phyloP scores from a whole-genome alignment of 2,888 invertebrate genomes.

The Watsonalla cultraria region DNA sequence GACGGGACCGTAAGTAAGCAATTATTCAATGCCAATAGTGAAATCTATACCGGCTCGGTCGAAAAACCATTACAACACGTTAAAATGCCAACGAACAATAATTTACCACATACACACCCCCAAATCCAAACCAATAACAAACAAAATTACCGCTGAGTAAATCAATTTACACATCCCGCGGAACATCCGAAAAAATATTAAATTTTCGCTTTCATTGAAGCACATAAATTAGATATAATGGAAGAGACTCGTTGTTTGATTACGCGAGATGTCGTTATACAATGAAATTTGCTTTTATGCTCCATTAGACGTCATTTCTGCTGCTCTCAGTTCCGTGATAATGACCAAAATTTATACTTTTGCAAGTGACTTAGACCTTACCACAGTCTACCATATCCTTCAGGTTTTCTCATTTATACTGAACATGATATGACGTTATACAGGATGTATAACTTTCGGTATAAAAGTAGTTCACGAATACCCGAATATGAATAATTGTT shows the following conservation, averaged over 20 bases:
- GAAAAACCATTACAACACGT: too few species aligned
- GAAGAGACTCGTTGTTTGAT: conserved; percentile 6
- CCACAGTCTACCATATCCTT: too few species aligned
- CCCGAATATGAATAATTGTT: too few species aligned
- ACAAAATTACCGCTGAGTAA: background rate
- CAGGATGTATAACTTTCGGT: too few species aligned
- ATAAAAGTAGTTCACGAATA: too few species aligned
- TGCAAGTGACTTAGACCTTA: background rate
- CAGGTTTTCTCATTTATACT: too few species aligned
- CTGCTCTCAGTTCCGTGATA: background rate
- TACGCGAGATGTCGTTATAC: conserved; percentile 14
- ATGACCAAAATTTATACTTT: background rate
- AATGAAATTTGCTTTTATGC: conserved; percentile 19
- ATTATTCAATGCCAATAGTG: too few species aligned
- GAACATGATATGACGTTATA: too few species aligned
- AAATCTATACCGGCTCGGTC: too few species aligned
- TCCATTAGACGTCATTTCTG: conserved; percentile 18
- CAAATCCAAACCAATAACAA: background rate
- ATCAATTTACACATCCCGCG: background rate
- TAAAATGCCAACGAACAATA: background rate
- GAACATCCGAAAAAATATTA: conserved; percentile 2
- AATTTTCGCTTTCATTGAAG: conserved; percentile 5
- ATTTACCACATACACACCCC: background rate
- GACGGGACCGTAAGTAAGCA: too few species aligned
- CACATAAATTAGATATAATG: conserved; percentile 4